These are phyloP conservation scores for Helicoverpa armigera DNA, from an alignment of 1,140 invertebrate species.

Conservation along the genomic window DNA sequence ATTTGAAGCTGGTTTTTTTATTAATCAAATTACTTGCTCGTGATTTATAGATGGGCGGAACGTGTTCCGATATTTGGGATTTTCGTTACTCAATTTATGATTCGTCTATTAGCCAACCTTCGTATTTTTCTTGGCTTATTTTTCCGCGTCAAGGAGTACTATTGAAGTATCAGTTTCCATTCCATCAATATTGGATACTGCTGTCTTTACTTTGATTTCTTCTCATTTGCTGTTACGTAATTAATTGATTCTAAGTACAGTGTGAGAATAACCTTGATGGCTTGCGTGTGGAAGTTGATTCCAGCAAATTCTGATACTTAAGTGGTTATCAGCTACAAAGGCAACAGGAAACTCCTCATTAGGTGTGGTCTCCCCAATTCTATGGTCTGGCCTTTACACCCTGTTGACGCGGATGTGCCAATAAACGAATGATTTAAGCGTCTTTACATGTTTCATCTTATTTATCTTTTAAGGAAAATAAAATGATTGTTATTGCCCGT, in stretches of 20 bases:
- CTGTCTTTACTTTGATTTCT: no score
- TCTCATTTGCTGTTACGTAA: no score
- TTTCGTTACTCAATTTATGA: background rate
- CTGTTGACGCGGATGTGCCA: constrained; percentile 2
- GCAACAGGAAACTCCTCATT: constrained; percentile 20
- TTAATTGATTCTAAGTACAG: background rate
- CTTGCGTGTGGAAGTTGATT: background rate
- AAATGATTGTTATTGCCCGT: no score
- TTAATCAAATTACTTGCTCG: background rate
- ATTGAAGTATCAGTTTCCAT: no score
- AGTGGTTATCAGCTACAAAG: background rate
- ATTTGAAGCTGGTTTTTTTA: background rate
- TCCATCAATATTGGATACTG: no score
- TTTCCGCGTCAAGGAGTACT: no score
- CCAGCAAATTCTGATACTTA: constrained; percentile 1
- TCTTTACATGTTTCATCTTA: background rate
- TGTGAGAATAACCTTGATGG: background rate
- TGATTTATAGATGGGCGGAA: background rate
- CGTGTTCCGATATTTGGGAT: background rate
- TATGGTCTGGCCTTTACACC: background rate
- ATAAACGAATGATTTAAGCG: constrained; percentile 4
- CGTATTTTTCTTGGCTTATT: no score
- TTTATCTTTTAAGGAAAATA: no score
- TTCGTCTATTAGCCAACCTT: background rate
- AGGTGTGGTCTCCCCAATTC: constrained; percentile 1